Evolutionary conservation across 2,113 vertebrate genomes (phyloP), one percentile per base, ranked within the genome.

Genomic region (Apeltes quadracus): DNA sequence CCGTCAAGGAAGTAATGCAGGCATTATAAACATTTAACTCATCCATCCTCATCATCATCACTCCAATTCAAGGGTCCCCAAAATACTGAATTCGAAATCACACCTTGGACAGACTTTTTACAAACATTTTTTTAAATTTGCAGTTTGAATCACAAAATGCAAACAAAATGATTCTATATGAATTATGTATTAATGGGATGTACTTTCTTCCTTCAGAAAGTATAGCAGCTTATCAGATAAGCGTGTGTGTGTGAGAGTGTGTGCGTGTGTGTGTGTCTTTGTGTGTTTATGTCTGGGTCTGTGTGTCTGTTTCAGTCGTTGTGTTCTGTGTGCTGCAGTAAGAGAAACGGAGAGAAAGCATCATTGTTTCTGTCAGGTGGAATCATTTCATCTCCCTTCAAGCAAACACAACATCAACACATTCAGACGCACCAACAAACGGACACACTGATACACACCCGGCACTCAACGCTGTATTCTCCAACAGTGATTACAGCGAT

Each of bases 351-450:
- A 79, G 55, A 81, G 77, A 78, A 55, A 67, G 64, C 59, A 78
- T 74, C 79, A 72, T 61, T 80, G 83, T 79, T 81, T 58, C 73
- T 80, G 87, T 87, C 85, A 84, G 75, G 72, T 82, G 67, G 76
- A 76, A 85, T 88, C 61, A 82, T 78, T 84, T 80, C 68, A 75
- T 56, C 59, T 81, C 29, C 38, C 50, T 69, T 61, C 57, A 63
- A 44, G 29, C 29, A 46, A 77, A 79, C 64, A 57, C 32, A 69
- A 36, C 48, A 51, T 32, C 43, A 69, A 53, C 12, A 15, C 50
- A 51, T 51, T 57, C 41, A 59, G 20, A 8, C n/a, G 22, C n/a
- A 51, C 48, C 48, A 51, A 23, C 48, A 13, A n/a, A 12, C 20
- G n/a, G 3, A 11, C 46, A 50, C 18, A 20, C 44, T 12, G 12